These are phyloP conservation scores for Regulus satrapa DNA, from an alignment of 2,113 vertebrate species.

Conservation along the genomic window DNA sequence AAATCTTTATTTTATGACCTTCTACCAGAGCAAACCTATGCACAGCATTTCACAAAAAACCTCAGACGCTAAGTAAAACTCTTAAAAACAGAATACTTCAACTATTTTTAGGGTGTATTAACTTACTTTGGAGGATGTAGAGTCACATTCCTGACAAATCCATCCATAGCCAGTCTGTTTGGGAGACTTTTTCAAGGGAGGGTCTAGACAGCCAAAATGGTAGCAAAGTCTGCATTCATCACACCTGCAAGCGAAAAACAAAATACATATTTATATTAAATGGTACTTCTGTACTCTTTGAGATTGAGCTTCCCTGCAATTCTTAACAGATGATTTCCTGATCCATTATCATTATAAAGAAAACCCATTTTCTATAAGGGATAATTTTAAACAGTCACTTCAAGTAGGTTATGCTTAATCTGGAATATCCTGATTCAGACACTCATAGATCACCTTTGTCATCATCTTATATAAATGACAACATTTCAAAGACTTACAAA, in stretches of 20 bases:
- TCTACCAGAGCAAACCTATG: neutral
- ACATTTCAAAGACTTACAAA: neutral
- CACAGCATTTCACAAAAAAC: neutral
- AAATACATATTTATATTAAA: neutral
- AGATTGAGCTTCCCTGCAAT: neutral
- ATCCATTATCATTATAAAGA: neutral
- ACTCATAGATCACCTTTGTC: neutral
- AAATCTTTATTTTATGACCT: neutral
- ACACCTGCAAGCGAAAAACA: conserved; percentile 80
- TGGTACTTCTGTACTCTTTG: neutral
- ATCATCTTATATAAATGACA: neutral
- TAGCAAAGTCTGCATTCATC: conserved; percentile 96
- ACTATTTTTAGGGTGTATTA: neutral
- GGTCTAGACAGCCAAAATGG: conserved; percentile 97
- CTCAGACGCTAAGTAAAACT: neutral
- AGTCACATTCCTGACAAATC: conserved; percentile 99
- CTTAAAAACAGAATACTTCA: neutral
- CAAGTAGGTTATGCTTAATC: neutral
- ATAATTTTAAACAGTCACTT: conserved; percentile 4
- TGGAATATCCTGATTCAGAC: conserved; percentile 1
- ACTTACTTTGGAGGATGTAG: conserved; percentile 94
- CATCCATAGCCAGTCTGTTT: conserved; percentile 98
- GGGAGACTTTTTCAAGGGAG: conserved; percentile 98
- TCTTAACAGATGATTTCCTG: neutral
- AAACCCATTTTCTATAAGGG: neutral